Evolutionary conservation across 2,797 vertebrate genomes (phyloP), one percentile per base, ranked within the genome.

Genomic region (Lycodopsis pacificus): DNA sequence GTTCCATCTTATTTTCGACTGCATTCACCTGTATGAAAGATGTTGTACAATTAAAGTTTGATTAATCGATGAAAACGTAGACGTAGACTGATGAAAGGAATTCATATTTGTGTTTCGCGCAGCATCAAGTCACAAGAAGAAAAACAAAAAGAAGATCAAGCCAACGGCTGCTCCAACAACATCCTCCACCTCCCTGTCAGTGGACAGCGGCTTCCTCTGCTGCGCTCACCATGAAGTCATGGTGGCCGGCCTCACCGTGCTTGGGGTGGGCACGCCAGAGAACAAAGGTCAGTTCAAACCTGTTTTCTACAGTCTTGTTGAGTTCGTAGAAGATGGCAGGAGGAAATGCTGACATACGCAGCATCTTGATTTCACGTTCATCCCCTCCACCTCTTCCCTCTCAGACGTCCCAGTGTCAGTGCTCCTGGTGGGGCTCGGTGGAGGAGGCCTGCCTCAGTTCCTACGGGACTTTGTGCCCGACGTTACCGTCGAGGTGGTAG

Each of bases 151-250:
- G 91, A 96, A 95, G 80, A 42, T 69, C 22, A 95, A 94, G 56
- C 49, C 85, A 10, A 8, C 87, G n/a, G 73, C 85, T 65, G 40
- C 89, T 73, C 79, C 86, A 11, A 9, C 36, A n/a, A 13, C 77
- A 19, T 63, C 89, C 27, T 73, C 86, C 5, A 14, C 72, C 66
- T 81, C 84, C 64, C 82, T 93, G 67, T 80, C 77, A 3, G 91
- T 96, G 85, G 97, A 99, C 85, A 96, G 95, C 81, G 96, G 96
- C 80, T 98, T 96, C 93, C 95, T 99, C 72, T 99, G 97, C 93
- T 99, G 97, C 11, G 94, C 96, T 84, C 97, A 99, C 88, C 98
- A 99, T 86, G 97, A 96, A 86, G 96, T 97, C 64, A 99, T 99
- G 97, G 94, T 99, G 0, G 97, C 97, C 0, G 97, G 97, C 65